A percentile compares a stretch with the other conserved stretches of the same genome.
Conservation (phyloP, 1,140 invertebrate species). For the Neoseiulus cucumeris region DNA sequence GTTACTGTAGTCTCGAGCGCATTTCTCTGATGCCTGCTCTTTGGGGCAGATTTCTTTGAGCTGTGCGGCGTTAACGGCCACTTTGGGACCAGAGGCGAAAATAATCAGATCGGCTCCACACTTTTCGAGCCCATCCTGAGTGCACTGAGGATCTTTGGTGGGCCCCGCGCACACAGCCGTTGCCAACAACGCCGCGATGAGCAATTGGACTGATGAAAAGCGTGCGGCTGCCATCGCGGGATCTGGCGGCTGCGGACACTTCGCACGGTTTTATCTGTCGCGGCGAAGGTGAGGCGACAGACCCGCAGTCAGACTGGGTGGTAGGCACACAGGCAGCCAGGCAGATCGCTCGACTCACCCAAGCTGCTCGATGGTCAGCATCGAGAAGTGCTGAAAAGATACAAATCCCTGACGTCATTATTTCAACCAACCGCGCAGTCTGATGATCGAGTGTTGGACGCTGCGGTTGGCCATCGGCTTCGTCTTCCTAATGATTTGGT, state of each 20-base stretch:
- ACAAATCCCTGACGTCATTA: too few relatives aligned
- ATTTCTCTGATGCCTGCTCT: conserved; percentile 3
- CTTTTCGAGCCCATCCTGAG: conserved; percentile 4
- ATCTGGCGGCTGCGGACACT: background rate
- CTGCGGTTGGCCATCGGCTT: too few relatives aligned
- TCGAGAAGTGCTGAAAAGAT: background rate
- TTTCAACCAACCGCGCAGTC: too few relatives aligned
- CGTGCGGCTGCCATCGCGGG: background rate
- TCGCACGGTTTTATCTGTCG: background rate
- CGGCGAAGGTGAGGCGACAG: background rate
- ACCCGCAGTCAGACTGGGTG: background rate
- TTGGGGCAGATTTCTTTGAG: background rate
- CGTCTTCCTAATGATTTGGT: too few relatives aligned
- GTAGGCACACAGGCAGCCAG: background rate
- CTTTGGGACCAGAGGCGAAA: background rate
- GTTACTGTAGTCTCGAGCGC: conserved; percentile 3
- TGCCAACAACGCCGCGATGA: conserved; percentile 14
- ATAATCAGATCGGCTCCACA: background rate
- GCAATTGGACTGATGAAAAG: background rate
- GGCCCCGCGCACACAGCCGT: conserved; percentile 18
- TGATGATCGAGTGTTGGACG: too few relatives aligned
- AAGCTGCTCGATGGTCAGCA: background rate
- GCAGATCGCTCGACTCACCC: background rate
- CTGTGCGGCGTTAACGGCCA: background rate
- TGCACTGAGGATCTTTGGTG: conserved; percentile 16